Base-by-base conservation (phyloP, 2,113 vertebrate genomes). In the Mirounga angustirostris region DNA sequence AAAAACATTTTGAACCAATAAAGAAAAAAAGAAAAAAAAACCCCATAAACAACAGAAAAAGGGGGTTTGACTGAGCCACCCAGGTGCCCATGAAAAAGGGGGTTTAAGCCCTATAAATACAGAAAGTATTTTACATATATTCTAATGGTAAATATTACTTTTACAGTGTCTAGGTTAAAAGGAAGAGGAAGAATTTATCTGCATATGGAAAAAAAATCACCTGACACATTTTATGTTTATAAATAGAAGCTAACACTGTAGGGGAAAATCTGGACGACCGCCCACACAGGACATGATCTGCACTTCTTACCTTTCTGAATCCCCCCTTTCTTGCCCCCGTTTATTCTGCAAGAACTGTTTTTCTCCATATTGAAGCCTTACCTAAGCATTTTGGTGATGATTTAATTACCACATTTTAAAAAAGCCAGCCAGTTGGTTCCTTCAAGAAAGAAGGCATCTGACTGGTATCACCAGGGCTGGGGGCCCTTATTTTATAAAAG, bases 401-500 rank as follows among this genome's bases (percentile, higher is more conserved):
- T 73, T 95, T 92, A 91, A 83, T 36, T 58, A 43, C 19, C 24
- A 84, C 22, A 92, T 90, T 81, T 79, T 30, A 46, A 81, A 93
- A 95, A 73, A 56, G 33, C 69, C 78, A 93, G n/a, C 22, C 40
- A 46, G 81, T 54, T 83, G 85, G 84, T 50, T 69, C 79, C 84
- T 95, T 83, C 61, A 80, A 92, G 80, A 90, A 92, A 63, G 71
- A 87, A 94, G 82, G 81, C 14, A 89, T 65, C 50, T 97, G 94
- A 96, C 61, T 46, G 56, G 54, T 11, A 59, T 3, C 43, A 11
- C 76, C 78, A 88, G 80, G 65, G 59, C 73, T 26, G 9, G 74
- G 24, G 56, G 63, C 58, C 87, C 86, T 92, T 69, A 80, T 92
- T 95, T 71, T 73, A 61, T 52, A 92, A 94, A 74, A 65, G 69